Evolutionary conservation across 2,797 vertebrate species (phyloP).

Genomic region (Australoheros facetus): DNA sequence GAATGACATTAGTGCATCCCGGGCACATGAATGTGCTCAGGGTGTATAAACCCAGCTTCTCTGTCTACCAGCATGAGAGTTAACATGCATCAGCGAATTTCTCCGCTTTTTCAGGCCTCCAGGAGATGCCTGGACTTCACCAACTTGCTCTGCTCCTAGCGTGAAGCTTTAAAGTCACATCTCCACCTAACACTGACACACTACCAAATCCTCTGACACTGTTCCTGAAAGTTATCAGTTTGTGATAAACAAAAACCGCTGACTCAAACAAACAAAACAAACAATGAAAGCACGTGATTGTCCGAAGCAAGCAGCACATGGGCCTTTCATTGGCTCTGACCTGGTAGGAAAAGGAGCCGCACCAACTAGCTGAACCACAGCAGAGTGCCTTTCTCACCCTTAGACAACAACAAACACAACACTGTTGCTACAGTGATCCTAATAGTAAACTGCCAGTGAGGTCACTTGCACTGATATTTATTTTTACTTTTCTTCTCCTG

Average conservation of each 20-base stretch:
- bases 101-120: constrained; percentile 23
- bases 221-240: neutral
- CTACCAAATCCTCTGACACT: neutral
- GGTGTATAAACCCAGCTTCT: constrained; percentile 22
- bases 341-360: constrained; percentile 32
- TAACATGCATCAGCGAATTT: constrained; percentile 13
- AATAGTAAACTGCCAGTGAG: constrained; percentile 38
- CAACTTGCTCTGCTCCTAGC: neutral
- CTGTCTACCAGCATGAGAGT: neutral
- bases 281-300: constrained; percentile 40
- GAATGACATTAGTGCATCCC: neutral
- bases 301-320: neutral
- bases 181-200: neutral
- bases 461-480: constrained; percentile 17
- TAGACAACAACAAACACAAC: constrained; percentile 41
- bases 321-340: constrained; percentile 5
- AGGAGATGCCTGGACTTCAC: constrained; percentile 50
- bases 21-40: neutral
- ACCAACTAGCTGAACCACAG: constrained; percentile 36
- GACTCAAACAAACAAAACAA: constrained; percentile 13
- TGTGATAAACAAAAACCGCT: constrained; percentile 8
- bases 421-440: constrained; percentile 34
- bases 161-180: neutral
- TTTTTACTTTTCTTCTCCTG: neutral
- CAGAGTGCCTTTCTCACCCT: constrained; percentile 25